phyloP scores from a whole-genome alignment of 2,888 invertebrate species.

The Cataglyphis cursor region DNA sequence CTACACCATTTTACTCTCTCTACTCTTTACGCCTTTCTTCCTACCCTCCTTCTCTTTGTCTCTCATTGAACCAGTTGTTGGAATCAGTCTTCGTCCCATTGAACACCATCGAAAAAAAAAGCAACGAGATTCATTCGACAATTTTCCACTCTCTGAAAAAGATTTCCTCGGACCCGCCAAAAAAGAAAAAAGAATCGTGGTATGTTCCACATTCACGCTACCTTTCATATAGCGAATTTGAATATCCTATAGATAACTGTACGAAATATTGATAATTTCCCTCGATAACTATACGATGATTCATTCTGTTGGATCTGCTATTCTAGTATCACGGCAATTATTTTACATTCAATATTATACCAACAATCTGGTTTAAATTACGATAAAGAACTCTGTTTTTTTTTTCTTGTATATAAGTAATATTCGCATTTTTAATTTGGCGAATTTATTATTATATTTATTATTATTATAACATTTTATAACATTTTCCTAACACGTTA shows the following conservation, averaged over 20 bases:
- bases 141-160: constrained; percentile 51
- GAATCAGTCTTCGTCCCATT: constrained; percentile 64
- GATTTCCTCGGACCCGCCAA: constrained; percentile 10
- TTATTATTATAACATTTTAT: neutral
- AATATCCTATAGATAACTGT: neutral
- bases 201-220: neutral
- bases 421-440: neutral
- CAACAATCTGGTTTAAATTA: neutral
- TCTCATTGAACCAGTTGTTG: constrained; percentile 39
- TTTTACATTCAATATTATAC: neutral
- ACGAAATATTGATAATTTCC: neutral
- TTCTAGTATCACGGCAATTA: neutral
- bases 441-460: constrained; percentile 6
- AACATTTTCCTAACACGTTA: neutral
- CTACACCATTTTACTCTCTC: constrained; percentile 64
- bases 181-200: constrained; percentile 8
- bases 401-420: neutral
- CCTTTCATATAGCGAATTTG: constrained; percentile 27
- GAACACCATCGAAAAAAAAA: constrained; percentile 34
- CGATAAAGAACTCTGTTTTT: neutral
- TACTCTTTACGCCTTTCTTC: constrained; percentile 1
- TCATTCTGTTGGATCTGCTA: neutral
- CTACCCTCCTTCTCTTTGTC: constrained; percentile 1
- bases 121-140: constrained; percentile 29
- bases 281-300: neutral